Conservation (phyloP, 2,113 vertebrate species). For the Dicentrarchus labrax region DNA sequence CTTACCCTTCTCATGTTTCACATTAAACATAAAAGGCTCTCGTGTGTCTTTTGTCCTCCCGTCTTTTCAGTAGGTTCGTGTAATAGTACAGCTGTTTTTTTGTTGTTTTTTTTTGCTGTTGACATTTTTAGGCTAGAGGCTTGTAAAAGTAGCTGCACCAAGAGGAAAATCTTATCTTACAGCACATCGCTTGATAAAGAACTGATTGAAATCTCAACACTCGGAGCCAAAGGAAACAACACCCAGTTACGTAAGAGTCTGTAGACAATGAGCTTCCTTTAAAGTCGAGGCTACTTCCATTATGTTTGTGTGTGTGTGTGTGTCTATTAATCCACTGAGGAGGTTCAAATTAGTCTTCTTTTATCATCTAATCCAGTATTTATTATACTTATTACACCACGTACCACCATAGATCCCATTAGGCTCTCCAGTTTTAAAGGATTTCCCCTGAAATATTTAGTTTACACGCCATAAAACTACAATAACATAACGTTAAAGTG, state of each 20-base stretch:
- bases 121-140: background rate
- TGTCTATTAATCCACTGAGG: background rate
- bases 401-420: too few species aligned
- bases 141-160: background rate
- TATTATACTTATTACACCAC: too few species aligned
- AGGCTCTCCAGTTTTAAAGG: too few species aligned
- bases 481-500: too few species aligned
- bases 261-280: constrained; percentile 27
- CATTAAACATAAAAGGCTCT: constrained; percentile 19
- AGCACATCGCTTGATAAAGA: background rate
- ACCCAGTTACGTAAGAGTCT: constrained; percentile 42
- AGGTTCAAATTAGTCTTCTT: background rate
- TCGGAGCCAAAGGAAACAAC: constrained; percentile 12
- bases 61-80: constrained; percentile 14
- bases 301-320: background rate
- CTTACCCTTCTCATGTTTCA: constrained; percentile 52
- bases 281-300: background rate
- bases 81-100: background rate
- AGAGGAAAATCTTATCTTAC: background rate
- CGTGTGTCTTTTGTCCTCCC: constrained; percentile 9
- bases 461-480: too few species aligned
- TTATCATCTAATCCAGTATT: background rate
- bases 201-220: constrained; percentile 32
- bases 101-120: background rate
- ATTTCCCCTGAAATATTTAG: too few species aligned